A percentile compares a stretch with the other conserved stretches of the same genome.
phyloP scores from a whole-genome alignment of 1,140 invertebrate genomes.

The Homarus americanus region DNA sequence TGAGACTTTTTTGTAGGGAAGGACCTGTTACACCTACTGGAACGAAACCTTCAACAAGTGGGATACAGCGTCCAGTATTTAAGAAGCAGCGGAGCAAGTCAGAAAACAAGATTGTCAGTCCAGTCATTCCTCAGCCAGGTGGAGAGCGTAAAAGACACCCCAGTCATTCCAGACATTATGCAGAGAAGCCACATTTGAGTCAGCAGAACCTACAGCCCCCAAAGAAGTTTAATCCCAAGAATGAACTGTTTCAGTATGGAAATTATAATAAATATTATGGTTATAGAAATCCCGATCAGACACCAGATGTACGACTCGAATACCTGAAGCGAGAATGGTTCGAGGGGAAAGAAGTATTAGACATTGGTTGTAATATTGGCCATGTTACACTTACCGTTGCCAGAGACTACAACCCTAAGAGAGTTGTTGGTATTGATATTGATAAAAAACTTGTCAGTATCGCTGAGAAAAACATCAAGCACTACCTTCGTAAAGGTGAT shows the following conservation, averaged over 20 bases:
- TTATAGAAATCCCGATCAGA: constrained; percentile 90
- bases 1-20: background rate
- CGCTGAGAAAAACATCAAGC: constrained; percentile 88
- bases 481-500: constrained; percentile 82
- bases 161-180: constrained; percentile 54
- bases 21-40: constrained; percentile 54
- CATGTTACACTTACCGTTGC: constrained; percentile 92
- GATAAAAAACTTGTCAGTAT: constrained; percentile 91
- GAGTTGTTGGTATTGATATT: constrained; percentile 96
- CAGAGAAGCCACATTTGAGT: constrained; percentile 48
- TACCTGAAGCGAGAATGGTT: constrained; percentile 92
- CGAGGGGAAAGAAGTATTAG: constrained; percentile 92
- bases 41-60: constrained; percentile 34
- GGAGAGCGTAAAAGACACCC: constrained; percentile 81
- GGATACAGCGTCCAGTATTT: constrained; percentile 62
- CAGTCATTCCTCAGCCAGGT: constrained; percentile 92
- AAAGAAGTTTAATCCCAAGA: constrained; percentile 79
- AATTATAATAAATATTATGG: constrained; percentile 99
- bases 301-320: constrained; percentile 89
- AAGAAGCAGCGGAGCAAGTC: constrained; percentile 67
- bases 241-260: constrained; percentile 92
- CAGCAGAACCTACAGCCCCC: constrained; percentile 56
- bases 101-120: constrained; percentile 91
- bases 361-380: constrained; percentile 98
- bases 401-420: constrained; percentile 88